Conservation (phyloP, 2,113 vertebrate genomes). For the Cheilinus undulatus region DNA sequence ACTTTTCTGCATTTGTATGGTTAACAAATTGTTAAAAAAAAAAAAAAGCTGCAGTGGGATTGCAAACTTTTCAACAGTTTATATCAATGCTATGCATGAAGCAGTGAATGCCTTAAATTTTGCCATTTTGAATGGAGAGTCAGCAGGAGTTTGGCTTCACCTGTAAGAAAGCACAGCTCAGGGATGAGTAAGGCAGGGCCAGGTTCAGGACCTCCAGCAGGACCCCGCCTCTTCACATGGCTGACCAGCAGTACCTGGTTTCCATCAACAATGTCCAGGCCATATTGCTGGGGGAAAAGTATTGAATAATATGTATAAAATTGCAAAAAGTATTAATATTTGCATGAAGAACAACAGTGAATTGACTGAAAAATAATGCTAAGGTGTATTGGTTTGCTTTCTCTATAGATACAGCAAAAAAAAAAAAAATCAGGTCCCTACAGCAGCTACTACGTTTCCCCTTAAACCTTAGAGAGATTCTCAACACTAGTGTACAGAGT, state of each 20-base stretch:
- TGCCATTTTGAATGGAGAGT: neutral
- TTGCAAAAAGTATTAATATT: no score
- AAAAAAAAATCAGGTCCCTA: neutral
- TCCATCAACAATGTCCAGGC: constrained; percentile 86
- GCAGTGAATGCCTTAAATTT: neutral
- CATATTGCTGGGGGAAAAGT: constrained; percentile 87
- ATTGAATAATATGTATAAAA: no score
- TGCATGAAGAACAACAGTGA: no score
- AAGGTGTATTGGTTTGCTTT: neutral
- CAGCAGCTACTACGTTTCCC: neutral
- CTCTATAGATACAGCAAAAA: neutral
- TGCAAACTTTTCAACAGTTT: neutral
- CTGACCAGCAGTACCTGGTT: constrained; percentile 92
- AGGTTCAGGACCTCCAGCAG: constrained; percentile 70
- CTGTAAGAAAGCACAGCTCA: constrained; percentile 95
- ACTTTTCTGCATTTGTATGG: no score
- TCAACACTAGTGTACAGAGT: no score
- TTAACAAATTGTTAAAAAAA: no score
- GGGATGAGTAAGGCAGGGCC: constrained; percentile 90
- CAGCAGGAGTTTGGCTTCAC: constrained; percentile 63
- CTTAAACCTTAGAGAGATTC: neutral
- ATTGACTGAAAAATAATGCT: no score
- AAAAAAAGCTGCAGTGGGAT: no score
- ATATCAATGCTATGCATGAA: neutral
- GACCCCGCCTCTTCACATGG: constrained; percentile 82